phyloP scores from a whole-genome alignment of 2,888 invertebrate genomes.

The Malthinus flaveolus region DNA sequence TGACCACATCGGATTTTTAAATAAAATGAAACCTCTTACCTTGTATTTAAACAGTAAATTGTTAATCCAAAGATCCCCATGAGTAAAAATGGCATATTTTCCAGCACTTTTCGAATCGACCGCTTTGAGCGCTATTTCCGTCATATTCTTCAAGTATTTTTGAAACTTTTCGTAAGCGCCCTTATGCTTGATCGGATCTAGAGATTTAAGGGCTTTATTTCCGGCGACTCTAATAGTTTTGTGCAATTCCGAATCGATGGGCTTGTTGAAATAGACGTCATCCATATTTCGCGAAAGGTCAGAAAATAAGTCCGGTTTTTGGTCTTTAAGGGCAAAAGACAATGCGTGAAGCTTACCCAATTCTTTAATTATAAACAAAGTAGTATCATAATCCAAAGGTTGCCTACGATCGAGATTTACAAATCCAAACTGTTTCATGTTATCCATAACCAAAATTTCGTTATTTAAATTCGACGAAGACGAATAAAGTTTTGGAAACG shows the following conservation, averaged over 20 bases:
- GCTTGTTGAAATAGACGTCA: background rate
- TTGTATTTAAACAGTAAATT: slow-evolving; percentile 21
- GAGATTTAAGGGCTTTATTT: background rate
- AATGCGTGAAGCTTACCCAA: slow-evolving; percentile 8
- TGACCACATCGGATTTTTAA: too few relatives aligned
- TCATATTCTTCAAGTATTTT: background rate
- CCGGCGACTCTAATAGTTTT: background rate
- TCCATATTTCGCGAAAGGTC: background rate
- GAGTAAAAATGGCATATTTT: slow-evolving; percentile 9
- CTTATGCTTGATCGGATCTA: background rate
- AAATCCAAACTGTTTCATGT: slow-evolving; percentile 5
- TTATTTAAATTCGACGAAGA: background rate
- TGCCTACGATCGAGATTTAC: background rate
- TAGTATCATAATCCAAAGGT: background rate
- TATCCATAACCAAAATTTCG: slow-evolving; percentile 6
- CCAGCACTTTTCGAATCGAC: background rate
- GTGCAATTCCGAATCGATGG: background rate
- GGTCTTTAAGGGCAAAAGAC: slow-evolving; percentile 5
- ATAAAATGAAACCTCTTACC: slow-evolving; percentile 3
- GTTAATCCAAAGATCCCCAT: slow-evolving; percentile 17
- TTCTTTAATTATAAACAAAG: slow-evolving; percentile 4
- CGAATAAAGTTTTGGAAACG: slow-evolving; percentile 4
- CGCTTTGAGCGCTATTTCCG: background rate
- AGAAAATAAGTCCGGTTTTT: slow-evolving; percentile 1
- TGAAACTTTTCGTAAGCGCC: background rate